Conservation (phyloP, 2,888 invertebrate species). For the Troides aeacus region DNA sequence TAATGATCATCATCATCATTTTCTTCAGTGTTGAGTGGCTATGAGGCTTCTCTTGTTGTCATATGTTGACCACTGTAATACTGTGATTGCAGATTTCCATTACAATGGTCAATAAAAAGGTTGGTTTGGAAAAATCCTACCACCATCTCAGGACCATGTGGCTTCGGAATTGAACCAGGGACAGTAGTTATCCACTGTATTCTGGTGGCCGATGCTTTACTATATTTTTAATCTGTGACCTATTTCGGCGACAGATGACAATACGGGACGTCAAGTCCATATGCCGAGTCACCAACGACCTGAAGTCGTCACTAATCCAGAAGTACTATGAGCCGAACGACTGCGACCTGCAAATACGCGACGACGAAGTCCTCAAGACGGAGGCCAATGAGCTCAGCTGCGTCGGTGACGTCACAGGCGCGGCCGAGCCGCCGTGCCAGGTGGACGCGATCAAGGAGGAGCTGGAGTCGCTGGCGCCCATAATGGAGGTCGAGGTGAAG, state of each 20-base stretch:
- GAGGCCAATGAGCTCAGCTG: slow-evolving; percentile 30
- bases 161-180: too few relatives aligned
- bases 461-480: slow-evolving; percentile 27
- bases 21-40: too few relatives aligned
- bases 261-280: slow-evolving; percentile 54
- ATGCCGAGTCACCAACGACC: slow-evolving; percentile 41
- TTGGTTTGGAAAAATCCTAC: too few relatives aligned
- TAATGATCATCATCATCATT: too few relatives aligned
- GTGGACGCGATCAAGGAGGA: slow-evolving; percentile 30
- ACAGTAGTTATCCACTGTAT: too few relatives aligned
- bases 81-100: too few relatives aligned
- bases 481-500: slow-evolving; percentile 46
- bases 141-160: too few relatives aligned
- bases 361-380: slow-evolving; percentile 40
- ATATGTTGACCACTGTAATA: too few relatives aligned
- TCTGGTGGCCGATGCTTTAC: too few relatives aligned
- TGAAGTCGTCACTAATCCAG: slow-evolving; percentile 44
- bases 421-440: background rate
- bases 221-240: too few relatives aligned
- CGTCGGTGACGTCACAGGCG: slow-evolving; percentile 6
- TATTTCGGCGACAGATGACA: slow-evolving; percentile 47
- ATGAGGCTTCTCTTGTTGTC: too few relatives aligned
- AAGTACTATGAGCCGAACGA: slow-evolving; percentile 47
- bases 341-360: slow-evolving; percentile 42
- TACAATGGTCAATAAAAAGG: too few relatives aligned